Evolutionary conservation across 1,140 invertebrate genomes (phyloP), one percentile per base, ranked within the genome.

Genomic region (Thaumatotibia leucotreta): DNA sequence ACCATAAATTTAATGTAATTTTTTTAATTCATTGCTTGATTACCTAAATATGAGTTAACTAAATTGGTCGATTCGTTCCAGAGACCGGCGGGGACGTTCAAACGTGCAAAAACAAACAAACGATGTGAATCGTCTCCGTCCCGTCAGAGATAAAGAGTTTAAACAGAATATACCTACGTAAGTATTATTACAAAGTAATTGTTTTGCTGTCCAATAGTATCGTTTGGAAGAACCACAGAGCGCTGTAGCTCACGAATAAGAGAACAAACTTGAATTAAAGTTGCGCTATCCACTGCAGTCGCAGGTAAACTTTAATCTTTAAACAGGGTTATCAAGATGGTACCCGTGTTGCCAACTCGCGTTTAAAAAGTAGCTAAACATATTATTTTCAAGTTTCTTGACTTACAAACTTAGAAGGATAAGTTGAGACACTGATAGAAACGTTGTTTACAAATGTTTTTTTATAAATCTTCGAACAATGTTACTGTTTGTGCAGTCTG

Each of bases 271-370:
- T 14, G 52, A 27, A 58, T 27, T 27, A 58, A 58, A 58, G 27
- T 58, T 27, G 23, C 23, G 23, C 52, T n/a, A 11, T 27, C 52
- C n/a, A 2, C 50, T 52, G 50, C 52, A 27, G 52, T 58, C 23
- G 23, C 22, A 27, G 50, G 50, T 54, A 58, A 27, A 58, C 24
- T 58, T 58, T 58, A 58, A 58, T 58, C 52, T 58, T 58, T 58
- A 58, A 58, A 58, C 52, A 58, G 52, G 52, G 52, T 58, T 58
- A 58, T 27, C 24, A 58, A 58, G 52, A 58, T 58, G 52, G 52
- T 27, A 23, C 22, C 50, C 50, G 50, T 45, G 39, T 27, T 29
- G 27, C 52, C 52, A 24, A 31, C 24, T 58, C 23, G 39, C 17
- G 39, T 45, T 45, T 45, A 45, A 45, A 45, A 45, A 45, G 39